Evolutionary conservation across 2,888 invertebrate genomes (phyloP), one percentile per base, ranked within the genome.

Genomic region (Anthrax anthrax): DNA sequence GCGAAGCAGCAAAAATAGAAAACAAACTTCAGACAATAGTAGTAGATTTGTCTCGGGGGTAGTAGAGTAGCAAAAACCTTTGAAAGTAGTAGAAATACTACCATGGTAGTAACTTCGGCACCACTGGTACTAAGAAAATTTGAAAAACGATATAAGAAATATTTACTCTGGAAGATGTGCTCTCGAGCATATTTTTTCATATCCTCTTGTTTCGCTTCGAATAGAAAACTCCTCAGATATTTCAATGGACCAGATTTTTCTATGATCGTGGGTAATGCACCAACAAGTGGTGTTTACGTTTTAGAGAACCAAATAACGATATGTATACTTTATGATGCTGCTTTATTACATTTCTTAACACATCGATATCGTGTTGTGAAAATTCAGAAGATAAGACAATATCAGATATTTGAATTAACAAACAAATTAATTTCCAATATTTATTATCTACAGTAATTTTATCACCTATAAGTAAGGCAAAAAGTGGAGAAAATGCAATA

Each of bases 361-460:
- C 5, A 1, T 38, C 18, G 1, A 27, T 44, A 10, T 18, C 18
- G 17, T 37, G 18, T 17, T 39, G 19, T 8, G n/a, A 16, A 19
- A 39, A 32, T 14, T 34, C n/a, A 44, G 48, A 17, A 41, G 40
- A 47, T 43, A 49, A 43, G 37, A 49, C 47, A 44, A 39, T 29
- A 39, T 51, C 46, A 44, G 43, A 29, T 47, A 50, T 47, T 47
- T 48, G 40, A 37, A 48, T 40, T 37, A 48, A 42, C 43, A 43
- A 37, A 32, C 43, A 37, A 41, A 48, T 42, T 42, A 50, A 37
- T 43, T 49, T 44, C 47, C 49, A 49, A 27, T 27, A 27, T 2
- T 27, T 27, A 27, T 27, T 27, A 27, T 27, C 9, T 27, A 2
- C 2, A 2, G 23, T 5, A 27, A 27, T 27, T 27, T 8, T 8